A percentile compares a stretch with the other conserved stretches of the same genome.
Conservation (phyloP, 2,797 vertebrate species). For the Enteromius paludinosus region DNA sequence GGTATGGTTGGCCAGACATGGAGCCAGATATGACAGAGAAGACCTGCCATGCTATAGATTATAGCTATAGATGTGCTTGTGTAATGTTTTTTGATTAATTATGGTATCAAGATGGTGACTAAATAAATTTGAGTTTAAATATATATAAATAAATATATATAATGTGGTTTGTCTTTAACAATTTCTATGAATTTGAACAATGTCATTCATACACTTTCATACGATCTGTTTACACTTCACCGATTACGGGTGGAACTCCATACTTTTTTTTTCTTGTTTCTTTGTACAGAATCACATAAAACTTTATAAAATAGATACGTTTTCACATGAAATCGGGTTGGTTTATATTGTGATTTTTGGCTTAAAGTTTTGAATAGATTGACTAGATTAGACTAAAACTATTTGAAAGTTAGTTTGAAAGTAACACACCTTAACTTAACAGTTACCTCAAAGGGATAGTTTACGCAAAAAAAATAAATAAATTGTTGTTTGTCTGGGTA, state of each 20-base stretch:
- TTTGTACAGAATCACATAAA: not conserved
- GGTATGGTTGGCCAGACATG: not conserved
- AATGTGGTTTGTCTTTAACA: not conserved
- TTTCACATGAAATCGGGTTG: not conserved
- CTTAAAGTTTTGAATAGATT: not conserved
- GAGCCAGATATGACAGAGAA: not conserved
- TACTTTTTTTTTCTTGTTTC: not conserved
- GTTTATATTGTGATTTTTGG: not conserved
- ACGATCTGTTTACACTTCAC: not conserved
- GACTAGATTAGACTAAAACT: too few species aligned
- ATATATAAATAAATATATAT: not conserved
- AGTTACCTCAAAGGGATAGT: not conserved
- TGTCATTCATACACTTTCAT: not conserved
- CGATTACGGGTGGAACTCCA: not conserved
- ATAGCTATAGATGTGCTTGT: conserved; percentile 47
- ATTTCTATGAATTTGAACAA: not conserved
- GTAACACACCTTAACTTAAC: not conserved
- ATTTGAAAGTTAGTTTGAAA: not conserved
- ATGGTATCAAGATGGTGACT: conserved; percentile 47
- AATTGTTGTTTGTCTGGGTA: too few species aligned
- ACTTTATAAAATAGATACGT: not conserved
- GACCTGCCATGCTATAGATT: conserved; percentile 46
- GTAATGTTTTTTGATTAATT: conserved; percentile 37
- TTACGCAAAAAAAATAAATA: too few species aligned
- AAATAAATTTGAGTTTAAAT: conserved; percentile 36